phyloP scores from a whole-genome alignment of 2,888 invertebrate species.

The Patella caerulea region DNA sequence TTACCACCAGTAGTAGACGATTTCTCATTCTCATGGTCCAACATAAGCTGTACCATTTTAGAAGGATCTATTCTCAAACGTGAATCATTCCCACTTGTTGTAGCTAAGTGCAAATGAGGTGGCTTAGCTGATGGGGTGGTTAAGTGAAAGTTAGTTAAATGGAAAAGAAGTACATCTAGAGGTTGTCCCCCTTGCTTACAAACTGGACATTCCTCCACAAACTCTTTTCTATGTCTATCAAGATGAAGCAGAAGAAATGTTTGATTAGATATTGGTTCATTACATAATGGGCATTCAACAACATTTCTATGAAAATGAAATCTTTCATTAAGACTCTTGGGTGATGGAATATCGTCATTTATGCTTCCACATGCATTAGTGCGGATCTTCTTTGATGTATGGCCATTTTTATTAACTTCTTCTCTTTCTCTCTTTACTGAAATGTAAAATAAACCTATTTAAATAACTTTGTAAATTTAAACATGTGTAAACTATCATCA shows the following conservation, averaged over 20 bases:
- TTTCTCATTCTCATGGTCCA: neutral
- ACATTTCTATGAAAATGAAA: neutral
- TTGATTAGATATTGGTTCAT: neutral
- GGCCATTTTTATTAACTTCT: conserved; percentile 10
- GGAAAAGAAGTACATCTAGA: neutral
- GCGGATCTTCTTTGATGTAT: no score
- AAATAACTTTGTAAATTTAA: no score
- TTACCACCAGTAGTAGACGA: no score
- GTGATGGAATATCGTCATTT: no score
- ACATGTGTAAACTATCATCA: no score
- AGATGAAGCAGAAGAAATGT: conserved; percentile 5
- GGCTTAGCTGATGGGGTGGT: neutral
- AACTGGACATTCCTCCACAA: neutral
- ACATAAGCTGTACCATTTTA: neutral
- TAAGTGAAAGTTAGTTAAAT: neutral
- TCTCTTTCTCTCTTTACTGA: conserved; percentile 13
- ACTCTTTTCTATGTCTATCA: neutral
- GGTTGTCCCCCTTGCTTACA: neutral
- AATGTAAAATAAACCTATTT: neutral
- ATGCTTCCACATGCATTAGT: no score
- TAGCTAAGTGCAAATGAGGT: neutral
- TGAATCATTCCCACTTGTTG: neutral
- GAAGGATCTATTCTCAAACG: neutral
- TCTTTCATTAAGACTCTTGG: no score
- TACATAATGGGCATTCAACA: neutral